Percentiles rank a stretch among this genome's conserved stretches.
These are phyloP conservation scores for Rynchops niger DNA, from an alignment of 2,113 vertebrate species.

Conservation along the genomic window DNA sequence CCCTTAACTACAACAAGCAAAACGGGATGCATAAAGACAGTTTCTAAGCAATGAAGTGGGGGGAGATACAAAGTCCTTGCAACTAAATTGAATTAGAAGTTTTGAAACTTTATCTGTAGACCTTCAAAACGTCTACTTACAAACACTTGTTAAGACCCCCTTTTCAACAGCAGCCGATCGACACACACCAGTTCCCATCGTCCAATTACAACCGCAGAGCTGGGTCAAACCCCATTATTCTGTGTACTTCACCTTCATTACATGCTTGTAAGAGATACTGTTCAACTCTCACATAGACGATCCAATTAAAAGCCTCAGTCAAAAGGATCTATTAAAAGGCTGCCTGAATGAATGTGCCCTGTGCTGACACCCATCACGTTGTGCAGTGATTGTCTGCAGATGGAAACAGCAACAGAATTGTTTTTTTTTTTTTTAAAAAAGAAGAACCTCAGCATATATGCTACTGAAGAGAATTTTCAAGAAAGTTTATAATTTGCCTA, in stretches of 20 bases:
- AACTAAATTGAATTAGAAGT: not conserved
- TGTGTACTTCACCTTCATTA: not conserved
- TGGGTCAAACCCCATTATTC: not conserved
- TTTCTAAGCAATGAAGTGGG: not conserved
- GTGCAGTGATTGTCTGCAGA: not conserved
- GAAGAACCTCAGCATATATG: not conserved
- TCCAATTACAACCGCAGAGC: not conserved
- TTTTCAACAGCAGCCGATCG: not conserved
- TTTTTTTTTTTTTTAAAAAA: too few relatives aligned
- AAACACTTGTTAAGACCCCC: not conserved
- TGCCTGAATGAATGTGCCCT: not conserved
- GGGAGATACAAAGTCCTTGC: not conserved
- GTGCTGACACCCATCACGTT: not conserved
- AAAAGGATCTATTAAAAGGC: constrained; percentile 18
- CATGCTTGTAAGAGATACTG: not conserved
- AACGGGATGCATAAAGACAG: not conserved
- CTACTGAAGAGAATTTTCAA: not conserved
- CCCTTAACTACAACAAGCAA: not conserved
- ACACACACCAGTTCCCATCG: not conserved
- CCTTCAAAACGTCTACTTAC: not conserved
- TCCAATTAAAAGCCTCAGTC: not conserved
- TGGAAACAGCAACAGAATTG: not conserved
- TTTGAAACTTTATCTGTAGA: not conserved
- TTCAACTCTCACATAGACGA: not conserved
- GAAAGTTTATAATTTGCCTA: not conserved